Conservation (phyloP, 2,113 vertebrate genomes). For the Xenopus borealis region DNA sequence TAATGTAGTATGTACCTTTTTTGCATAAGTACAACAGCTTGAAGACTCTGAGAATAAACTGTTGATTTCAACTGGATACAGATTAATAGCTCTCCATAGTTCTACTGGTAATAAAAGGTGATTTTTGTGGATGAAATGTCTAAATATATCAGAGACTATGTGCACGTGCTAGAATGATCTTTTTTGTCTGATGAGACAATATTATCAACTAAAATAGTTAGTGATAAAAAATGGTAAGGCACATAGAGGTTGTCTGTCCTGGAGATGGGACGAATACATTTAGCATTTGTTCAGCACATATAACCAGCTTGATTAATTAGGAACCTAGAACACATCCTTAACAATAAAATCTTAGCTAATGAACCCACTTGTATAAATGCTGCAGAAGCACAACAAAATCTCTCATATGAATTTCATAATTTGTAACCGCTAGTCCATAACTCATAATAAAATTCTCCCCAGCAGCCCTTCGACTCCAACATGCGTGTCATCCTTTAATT, state of each 20-base stretch:
- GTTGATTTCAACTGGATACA: too few species aligned
- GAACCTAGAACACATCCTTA: slow-evolving; percentile 30
- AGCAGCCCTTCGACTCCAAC: slow-evolving; percentile 52
- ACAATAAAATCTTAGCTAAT: slow-evolving; percentile 37
- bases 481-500: slow-evolving; percentile 57
- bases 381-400: slow-evolving; percentile 11
- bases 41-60: too few species aligned
- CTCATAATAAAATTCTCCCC: slow-evolving; percentile 55
- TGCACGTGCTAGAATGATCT: too few species aligned
- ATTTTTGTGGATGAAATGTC: too few species aligned
- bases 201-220: too few species aligned
- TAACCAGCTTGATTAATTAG: slow-evolving; percentile 23
- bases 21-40: too few species aligned
- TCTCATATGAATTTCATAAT: slow-evolving; percentile 38
- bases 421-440: slow-evolving; percentile 50
- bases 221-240: too few species aligned
- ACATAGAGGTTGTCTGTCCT: slow-evolving; percentile 6
- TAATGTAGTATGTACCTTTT: too few species aligned
- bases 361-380: slow-evolving; percentile 39
- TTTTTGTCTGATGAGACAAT: too few species aligned
- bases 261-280: slow-evolving; percentile 9
- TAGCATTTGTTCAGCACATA: not conserved
- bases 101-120: too few species aligned
- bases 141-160: too few species aligned
- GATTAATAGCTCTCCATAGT: too few species aligned